Conservation (phyloP, 2,797 vertebrate species). For the Enteromius argenteus region DNA sequence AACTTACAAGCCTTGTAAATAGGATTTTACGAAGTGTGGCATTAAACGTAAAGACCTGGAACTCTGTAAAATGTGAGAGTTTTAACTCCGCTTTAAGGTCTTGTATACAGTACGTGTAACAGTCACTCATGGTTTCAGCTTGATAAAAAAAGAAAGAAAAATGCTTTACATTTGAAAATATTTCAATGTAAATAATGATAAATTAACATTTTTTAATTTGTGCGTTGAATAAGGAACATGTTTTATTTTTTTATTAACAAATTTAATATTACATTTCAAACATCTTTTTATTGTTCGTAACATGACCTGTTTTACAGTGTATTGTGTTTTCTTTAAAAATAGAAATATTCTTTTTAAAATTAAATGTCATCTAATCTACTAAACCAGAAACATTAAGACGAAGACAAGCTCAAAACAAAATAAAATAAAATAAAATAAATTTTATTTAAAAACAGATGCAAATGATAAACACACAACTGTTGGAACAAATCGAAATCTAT, state of each 20-base stretch:
- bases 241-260: not conserved
- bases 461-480: too few relatives aligned
- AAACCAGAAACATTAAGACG: not conserved
- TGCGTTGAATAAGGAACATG: not conserved
- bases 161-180: not conserved
- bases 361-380: not conserved
- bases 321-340: not conserved
- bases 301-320: too few relatives aligned
- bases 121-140: not conserved
- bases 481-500: too few relatives aligned
- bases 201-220: not conserved
- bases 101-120: not conserved
- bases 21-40: not conserved
- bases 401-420: not conserved
- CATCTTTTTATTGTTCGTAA: not conserved
- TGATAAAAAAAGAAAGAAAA: not conserved
- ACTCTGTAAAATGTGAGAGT: not conserved
- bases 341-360: not conserved
- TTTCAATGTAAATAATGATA: not conserved
- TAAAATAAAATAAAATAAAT: too few relatives aligned
- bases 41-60: not conserved
- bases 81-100: not conserved
- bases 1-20: not conserved
- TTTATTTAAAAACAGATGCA: too few relatives aligned
- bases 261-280: not conserved